A percentile compares a stretch with the other conserved stretches of the same genome.
phyloP scores from a whole-genome alignment of 1,140 invertebrate species.

The Pararge aegeria region DNA sequence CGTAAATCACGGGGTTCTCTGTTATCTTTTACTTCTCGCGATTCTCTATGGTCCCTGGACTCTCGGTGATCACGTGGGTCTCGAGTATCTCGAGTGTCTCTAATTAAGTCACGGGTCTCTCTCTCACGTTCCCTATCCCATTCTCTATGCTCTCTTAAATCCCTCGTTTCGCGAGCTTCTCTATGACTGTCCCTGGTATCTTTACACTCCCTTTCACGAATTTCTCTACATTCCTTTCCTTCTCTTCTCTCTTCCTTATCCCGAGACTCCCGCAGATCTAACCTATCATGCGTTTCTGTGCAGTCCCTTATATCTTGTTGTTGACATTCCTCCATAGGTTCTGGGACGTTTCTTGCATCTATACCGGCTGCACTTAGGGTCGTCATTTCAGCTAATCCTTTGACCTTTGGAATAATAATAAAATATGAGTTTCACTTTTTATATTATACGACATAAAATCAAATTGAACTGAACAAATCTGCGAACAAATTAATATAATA shows the following conservation, averaged over 20 bases:
- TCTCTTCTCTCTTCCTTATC: conserved; percentile 65
- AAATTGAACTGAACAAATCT: no score
- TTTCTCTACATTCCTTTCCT: conserved; percentile 51
- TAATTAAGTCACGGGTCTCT: conserved; percentile 46
- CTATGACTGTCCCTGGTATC: conserved; percentile 52
- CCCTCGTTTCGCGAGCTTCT: conserved; percentile 52
- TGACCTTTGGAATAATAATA: conserved; percentile 79
- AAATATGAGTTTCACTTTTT: not conserved
- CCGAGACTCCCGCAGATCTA: conserved; percentile 51
- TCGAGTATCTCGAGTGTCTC: conserved; percentile 51
- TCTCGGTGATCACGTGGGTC: conserved; percentile 51
- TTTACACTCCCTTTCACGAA: conserved; percentile 58
- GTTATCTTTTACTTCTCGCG: conserved; percentile 51
- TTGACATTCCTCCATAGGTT: conserved; percentile 74
- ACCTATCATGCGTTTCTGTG: conserved; percentile 51
- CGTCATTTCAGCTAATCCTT: conserved; percentile 95
- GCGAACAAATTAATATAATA: no score
- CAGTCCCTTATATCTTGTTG: conserved; percentile 55
- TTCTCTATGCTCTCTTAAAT: conserved; percentile 49
- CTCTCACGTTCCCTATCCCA: conserved; percentile 50
- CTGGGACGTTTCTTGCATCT: conserved; percentile 65
- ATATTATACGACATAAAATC: no score
- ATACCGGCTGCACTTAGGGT: conserved; percentile 84
- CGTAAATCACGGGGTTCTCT: conserved; percentile 51
- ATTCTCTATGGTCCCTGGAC: conserved; percentile 40